Evolutionary conservation across 2,888 invertebrate genomes (phyloP), one percentile per base, ranked within the genome.

Genomic region (Ctenicera cuprea): DNA sequence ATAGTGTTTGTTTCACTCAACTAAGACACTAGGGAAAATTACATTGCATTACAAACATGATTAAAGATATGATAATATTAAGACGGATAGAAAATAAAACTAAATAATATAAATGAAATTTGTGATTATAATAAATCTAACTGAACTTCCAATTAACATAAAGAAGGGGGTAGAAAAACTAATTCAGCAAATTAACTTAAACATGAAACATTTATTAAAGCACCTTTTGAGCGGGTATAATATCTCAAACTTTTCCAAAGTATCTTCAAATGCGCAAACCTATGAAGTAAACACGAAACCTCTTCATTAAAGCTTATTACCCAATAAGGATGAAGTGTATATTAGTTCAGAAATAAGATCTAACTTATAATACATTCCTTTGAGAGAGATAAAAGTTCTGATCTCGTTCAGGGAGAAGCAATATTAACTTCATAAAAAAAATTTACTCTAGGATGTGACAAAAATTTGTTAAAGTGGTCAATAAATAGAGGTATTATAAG

Each of bases 341-440:
- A 57, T 57, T 57, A 54, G 57, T 16, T 16, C 18, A 26, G 57
- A 57, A 57, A 54, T 20, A 33, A 14, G 33, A 54, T 54, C 54
- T 33, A 30, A 16, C 30, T 26, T 54, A 33, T 54, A 54, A 54
- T 33, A 7, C 33, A 54, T 1, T 54, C 54, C 54, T 33, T 33
- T 11, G 54, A 54, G 54, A 16, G 33, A 26, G n/a, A 26, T 54
- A 54, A 54, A 54, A 52, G 16, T 45, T 14, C 43, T 45, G 14
- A 45, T 16, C n/a, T 14, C 43, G 14, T 16, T 45, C 43, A 45
- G 43, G n/a, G 14, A n/a, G 43, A 12, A 45, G 43, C 43, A 14
- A 14, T 45, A 26, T 45, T 41, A n/a, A 41, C 5, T n/a, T n/a
- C 41, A 41, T 41, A 41, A 41, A 41, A 11, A 45, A 45, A 45